Base-by-base conservation (phyloP, 2,113 vertebrate species). In the Junco hyemalis region DNA sequence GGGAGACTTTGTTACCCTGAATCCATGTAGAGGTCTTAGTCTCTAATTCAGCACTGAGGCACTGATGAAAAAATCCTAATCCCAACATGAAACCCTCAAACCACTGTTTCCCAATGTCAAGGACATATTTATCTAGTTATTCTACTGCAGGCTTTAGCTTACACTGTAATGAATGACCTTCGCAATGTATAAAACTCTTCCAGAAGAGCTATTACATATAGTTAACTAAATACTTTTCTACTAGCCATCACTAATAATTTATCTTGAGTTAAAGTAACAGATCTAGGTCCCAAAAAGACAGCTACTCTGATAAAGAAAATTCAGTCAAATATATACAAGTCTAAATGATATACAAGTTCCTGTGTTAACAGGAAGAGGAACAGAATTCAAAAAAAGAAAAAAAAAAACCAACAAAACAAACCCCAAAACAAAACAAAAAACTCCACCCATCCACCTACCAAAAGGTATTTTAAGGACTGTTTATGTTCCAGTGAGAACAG, bases 391-490 rank as follows among this genome's bases (percentile, higher is more conserved):
- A 81, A 91, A 35, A 79, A 3, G 3, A 13, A 23, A 76, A 61
- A 51, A 36, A 17, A 25, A n/a, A n/a, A n/a, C n/a, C n/a, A n/a
- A n/a, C n/a, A n/a, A n/a, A 54, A 14, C 29, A 31, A 21, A n/a
- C 7, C 29, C 1, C 26, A 33, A 89, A 84, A 59, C 80, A 68
- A 88, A 93, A 47, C 33, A 8, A 54, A 63, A 38, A 15, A 10
- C 33, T 64, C 51, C 44, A 89, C 53, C 72, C 48, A 50, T 56
- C 60, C 47, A 77, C 66, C 84, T 78, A 86, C 38, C 60, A 71
- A 86, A 90, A 93, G 51, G 90, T 74, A 92, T 92, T 94, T 95
- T 95, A 95, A 93, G 88, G 68, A 83, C 56, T 90, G 74, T 90
- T 92, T 90, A 80, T 44, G 68, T 92, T 95, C 50, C 81, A 90